A percentile compares a stretch with the other conserved stretches of the same genome.
Evolutionary conservation across 2,888 invertebrate species (phyloP).

Genomic region (Bellardia pandia): DNA sequence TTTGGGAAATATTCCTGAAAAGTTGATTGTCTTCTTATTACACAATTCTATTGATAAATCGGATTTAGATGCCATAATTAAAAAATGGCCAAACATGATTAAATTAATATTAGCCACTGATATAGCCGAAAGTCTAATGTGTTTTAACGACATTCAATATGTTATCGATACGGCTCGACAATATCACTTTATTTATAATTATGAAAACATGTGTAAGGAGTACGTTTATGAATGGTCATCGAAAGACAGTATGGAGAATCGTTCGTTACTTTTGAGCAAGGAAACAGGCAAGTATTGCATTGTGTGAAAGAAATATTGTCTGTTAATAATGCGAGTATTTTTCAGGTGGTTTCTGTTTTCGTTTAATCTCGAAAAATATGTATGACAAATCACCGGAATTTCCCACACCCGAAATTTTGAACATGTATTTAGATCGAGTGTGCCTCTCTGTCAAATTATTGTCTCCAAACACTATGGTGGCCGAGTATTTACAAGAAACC

Average conservation of each 20-base stretch:
- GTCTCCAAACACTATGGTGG: constrained; percentile 89
- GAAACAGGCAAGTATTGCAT: constrained; percentile 56
- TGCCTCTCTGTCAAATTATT: constrained; percentile 94
- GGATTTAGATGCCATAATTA: constrained; percentile 92
- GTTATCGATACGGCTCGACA: constrained; percentile 92
- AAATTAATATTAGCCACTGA: constrained; percentile 96
- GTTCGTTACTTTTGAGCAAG: constrained; percentile 84
- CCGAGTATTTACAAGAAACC: constrained; percentile 91
- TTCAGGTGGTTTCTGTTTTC: constrained; percentile 89
- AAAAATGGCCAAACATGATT: constrained; percentile 85
- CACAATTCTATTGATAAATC: constrained; percentile 94
- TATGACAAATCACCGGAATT: constrained; percentile 87
- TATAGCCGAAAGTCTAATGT: constrained; percentile 96
- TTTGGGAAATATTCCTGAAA: constrained; percentile 80
- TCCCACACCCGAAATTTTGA: constrained; percentile 92
- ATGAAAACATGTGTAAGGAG: constrained; percentile 69
- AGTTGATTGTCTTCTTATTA: constrained; percentile 82
- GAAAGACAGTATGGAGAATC: constrained; percentile 86
- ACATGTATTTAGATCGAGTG: constrained; percentile 91
- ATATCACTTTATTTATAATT: constrained; percentile 66
- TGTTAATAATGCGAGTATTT: background rate
- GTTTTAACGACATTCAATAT: constrained; percentile 93
- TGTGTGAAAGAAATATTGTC: background rate
- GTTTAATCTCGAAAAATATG: constrained; percentile 87
- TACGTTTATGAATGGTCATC: constrained; percentile 89